Base-by-base conservation (phyloP, 2,888 invertebrate species). In the Dilophus febrilis region DNA sequence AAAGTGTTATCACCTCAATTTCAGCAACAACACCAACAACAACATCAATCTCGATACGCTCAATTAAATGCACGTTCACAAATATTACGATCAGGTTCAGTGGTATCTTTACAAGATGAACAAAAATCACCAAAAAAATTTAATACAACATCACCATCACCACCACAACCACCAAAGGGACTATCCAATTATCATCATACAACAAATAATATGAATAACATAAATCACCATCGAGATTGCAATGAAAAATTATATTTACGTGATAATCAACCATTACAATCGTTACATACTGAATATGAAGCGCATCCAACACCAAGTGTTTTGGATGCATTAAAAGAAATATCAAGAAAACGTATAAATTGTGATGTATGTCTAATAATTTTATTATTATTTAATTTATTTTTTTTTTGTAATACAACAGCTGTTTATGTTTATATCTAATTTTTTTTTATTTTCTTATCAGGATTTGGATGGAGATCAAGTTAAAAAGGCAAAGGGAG, bases 261-360 rank as follows among this genome's bases (percentile, higher is more conserved):
- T 2, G 59, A 61, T 32, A 59, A 59, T 50, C 47, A 56, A 3
- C 61, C 59, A 2, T 59, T 58, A 37, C 17, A 57, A 36, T 58
- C 58, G 44, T 57, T 57, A 6, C 28, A 11, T 6, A 55, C 53
- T 3, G 59, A 57, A 37, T 56, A 52, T 38, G 65, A 65, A 40
- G 50, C 53, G 40, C 55, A 55, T 37, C 11, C 29, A 19, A 66
- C 68, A 2, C 61, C 60, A 3, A 67, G 67, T 51, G 68, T 70
- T 4, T 51, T 70, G 28, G 70, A 70, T 50, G 70, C 67, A 12
- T 50, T 70, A 1, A 69, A 68, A 45, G 70, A 70, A 52, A 70
- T 70, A 37, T 70, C 70, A 2, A 55, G 69, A 18, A 70, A 70
- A 51, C 57, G 70, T 28, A 68, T 70, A 22, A 68, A 67, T 47